Conservation (phyloP, 2,888 invertebrate genomes). For the Drosophila mettleri region DNA sequence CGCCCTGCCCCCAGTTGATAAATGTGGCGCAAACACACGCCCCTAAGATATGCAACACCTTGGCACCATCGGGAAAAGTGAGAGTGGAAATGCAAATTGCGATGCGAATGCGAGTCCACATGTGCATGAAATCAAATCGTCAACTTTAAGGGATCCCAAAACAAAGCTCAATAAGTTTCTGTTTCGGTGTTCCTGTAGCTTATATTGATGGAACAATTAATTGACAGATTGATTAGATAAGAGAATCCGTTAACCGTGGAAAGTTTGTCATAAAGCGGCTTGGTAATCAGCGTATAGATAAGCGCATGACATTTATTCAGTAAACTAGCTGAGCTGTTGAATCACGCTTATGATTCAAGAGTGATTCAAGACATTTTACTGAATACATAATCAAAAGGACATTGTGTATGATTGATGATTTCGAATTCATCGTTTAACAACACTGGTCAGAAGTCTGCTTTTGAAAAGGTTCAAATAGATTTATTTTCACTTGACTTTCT, state of each 20-base stretch:
- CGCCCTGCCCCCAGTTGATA: neutral
- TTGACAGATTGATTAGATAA: constrained; percentile 24
- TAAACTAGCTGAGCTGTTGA: neutral
- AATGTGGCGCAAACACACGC: constrained; percentile 16
- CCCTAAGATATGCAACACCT: constrained; percentile 40
- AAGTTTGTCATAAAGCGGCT: constrained; percentile 16
- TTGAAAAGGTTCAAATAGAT: no score
- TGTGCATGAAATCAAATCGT: neutral
- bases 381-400: no score
- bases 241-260: neutral
- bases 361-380: no score
- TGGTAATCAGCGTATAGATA: constrained; percentile 7
- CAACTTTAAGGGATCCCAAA: neutral
- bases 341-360: neutral
- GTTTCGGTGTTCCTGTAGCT: neutral
- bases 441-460: neutral
- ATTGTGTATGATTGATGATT: no score
- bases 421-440: neutral
- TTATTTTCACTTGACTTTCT: no score
- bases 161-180: no score
- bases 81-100: constrained; percentile 7
- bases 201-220: neutral
- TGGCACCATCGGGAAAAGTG: constrained; percentile 3
- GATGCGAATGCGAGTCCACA: neutral
- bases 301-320: neutral